A percentile compares a stretch with the other conserved stretches of the same genome.
These are phyloP conservation scores for Cenopis cana DNA, from an alignment of 2,888 invertebrate genomes.

Conservation along the genomic window DNA sequence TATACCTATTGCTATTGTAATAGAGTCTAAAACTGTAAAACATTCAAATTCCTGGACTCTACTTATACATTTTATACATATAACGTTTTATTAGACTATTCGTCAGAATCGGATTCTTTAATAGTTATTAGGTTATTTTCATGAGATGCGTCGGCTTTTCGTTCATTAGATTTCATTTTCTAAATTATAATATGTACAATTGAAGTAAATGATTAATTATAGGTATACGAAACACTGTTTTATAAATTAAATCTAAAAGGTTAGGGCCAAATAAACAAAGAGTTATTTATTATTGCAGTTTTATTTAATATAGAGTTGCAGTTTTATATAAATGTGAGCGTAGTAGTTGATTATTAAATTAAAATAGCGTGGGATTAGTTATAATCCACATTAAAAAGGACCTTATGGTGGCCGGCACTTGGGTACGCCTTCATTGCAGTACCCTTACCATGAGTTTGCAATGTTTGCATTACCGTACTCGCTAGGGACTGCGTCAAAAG, in stretches of 20 bases:
- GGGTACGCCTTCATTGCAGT: too few relatives aligned
- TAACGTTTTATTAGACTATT: background rate
- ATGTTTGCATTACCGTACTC: too few relatives aligned
- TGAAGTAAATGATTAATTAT: conserved; percentile 9
- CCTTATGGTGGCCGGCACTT: too few relatives aligned
- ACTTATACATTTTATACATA: background rate
- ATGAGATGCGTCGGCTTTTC: background rate
- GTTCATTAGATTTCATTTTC: background rate
- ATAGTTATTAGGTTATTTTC: background rate
- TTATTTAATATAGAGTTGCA: background rate
- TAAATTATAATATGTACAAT: background rate
- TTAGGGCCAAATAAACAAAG: background rate
- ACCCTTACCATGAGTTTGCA: too few relatives aligned
- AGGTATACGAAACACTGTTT: background rate
- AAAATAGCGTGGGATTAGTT: conserved; percentile 7
- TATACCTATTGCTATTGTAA: too few relatives aligned
- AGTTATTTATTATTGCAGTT: background rate
- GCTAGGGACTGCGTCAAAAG: too few relatives aligned
- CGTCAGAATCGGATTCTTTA: background rate
- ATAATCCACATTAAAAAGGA: too few relatives aligned
- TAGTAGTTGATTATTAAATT: conserved; percentile 6
- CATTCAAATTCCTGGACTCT: too few relatives aligned
- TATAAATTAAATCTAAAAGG: background rate
- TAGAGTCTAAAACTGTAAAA: too few relatives aligned
- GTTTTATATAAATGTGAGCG: background rate